Evolutionary conservation across 2,113 vertebrate genomes (phyloP).

Genomic region (Erpornis zantholeuca): DNA sequence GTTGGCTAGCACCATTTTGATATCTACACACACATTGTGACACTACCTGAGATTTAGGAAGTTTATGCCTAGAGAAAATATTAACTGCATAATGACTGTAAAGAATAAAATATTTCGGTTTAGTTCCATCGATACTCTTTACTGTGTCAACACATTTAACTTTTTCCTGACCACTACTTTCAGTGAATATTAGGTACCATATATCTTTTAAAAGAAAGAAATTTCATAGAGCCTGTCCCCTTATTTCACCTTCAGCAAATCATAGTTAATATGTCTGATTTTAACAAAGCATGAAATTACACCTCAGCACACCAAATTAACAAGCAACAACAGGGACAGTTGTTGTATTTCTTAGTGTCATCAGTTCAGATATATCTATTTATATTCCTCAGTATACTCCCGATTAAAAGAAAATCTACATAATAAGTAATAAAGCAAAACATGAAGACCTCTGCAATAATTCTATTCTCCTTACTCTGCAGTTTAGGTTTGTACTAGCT

Average conservation of each 20-base stretch:
- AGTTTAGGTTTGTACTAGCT: background rate
- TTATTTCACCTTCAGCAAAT: constrained; percentile 37
- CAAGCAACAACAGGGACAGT: background rate
- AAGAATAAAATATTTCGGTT: background rate
- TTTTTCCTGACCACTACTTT: background rate
- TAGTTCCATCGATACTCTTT: background rate
- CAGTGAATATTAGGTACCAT: background rate
- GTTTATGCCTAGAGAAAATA: background rate
- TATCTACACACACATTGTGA: background rate
- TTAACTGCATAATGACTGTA: background rate
- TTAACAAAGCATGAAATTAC: constrained; percentile 58
- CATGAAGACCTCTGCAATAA: background rate
- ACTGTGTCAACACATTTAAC: background rate
- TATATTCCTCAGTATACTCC: background rate
- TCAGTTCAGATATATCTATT: constrained; percentile 10
- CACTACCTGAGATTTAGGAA: background rate
- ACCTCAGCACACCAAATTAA: constrained; percentile 48
- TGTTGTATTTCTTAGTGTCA: constrained; percentile 7
- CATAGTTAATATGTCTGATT: background rate
- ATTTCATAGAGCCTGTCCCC: background rate
- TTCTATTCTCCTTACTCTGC: background rate
- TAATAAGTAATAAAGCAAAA: constrained; percentile 42
- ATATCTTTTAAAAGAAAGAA: background rate
- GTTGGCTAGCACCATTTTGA: background rate
- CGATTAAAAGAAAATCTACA: background rate